Conservation (phyloP, 2,113 vertebrate genomes). For the Phyllostomus discolor region DNA sequence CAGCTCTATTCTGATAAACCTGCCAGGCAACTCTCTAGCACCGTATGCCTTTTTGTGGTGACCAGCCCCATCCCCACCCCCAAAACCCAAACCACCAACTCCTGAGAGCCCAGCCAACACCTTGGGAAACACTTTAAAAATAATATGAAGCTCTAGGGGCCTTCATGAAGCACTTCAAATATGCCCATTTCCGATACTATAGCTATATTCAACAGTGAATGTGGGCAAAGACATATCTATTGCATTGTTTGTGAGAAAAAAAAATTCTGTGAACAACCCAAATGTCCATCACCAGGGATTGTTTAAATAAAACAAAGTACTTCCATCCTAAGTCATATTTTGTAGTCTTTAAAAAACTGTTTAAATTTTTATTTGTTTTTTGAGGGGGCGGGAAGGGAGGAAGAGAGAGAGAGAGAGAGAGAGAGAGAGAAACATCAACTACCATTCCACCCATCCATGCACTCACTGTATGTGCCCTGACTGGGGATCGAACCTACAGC, state of each 20-base stretch:
- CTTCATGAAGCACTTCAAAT: constrained; percentile 2
- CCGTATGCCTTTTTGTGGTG: neutral
- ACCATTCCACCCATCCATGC: too few species aligned
- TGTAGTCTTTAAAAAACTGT: neutral
- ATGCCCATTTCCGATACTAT: neutral
- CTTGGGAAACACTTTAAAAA: neutral
- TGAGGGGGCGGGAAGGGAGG: too few species aligned
- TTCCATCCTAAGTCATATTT: neutral
- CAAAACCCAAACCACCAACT: neutral
- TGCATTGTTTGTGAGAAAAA: neutral
- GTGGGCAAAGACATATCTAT: neutral
- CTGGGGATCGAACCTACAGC: too few species aligned
- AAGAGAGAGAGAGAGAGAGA: too few species aligned
- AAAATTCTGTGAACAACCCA: neutral
- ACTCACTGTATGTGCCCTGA: too few species aligned
- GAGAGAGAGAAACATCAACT: too few species aligned
- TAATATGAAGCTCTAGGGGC: neutral
- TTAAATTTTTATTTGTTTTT: neutral
- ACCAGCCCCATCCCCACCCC: neutral
- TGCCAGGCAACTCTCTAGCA: neutral
- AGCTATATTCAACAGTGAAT: neutral
- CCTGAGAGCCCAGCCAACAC: neutral
- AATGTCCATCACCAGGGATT: neutral
- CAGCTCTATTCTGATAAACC: neutral
- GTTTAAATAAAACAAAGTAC: neutral